A percentile compares a stretch with the other conserved stretches of the same genome.
These are phyloP conservation scores for Oryzaephilus surinamensis DNA, from an alignment of 1,140 invertebrate species.

Conservation along the genomic window DNA sequence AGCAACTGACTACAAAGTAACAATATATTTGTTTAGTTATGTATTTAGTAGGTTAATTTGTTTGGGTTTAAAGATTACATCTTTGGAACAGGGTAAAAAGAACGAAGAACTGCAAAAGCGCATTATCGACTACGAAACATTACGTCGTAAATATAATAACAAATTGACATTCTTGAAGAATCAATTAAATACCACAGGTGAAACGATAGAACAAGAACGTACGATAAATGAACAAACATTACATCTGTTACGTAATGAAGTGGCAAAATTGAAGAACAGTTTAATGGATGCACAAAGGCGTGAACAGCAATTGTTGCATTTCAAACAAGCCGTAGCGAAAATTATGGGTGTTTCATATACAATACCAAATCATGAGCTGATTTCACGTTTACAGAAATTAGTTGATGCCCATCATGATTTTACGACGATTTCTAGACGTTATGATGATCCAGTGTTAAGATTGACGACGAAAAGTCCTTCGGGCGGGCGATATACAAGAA, in stretches of 20 bases:
- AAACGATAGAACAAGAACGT: slow-evolving; percentile 57
- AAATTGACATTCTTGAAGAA: slow-evolving; percentile 62
- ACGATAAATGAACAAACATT: slow-evolving; percentile 58
- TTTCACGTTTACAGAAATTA: slow-evolving; percentile 61
- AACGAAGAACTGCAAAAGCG: slow-evolving; percentile 72
- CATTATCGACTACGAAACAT: slow-evolving; percentile 59
- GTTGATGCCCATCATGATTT: slow-evolving; percentile 68
- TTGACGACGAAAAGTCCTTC: slow-evolving; percentile 42
- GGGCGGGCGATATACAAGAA: slow-evolving; percentile 41
- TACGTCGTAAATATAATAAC: slow-evolving; percentile 55
- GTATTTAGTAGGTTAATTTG: neutral
- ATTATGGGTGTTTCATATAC: slow-evolving; percentile 55
- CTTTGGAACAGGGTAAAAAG: slow-evolving; percentile 68
- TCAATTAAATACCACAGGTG: slow-evolving; percentile 50
- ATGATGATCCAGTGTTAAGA: slow-evolving; percentile 51
- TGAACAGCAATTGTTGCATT: slow-evolving; percentile 62
- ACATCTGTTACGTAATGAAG: slow-evolving; percentile 55
- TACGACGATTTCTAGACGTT: slow-evolving; percentile 58
- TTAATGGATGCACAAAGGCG: slow-evolving; percentile 59
- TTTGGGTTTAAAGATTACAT: slow-evolving; percentile 51
- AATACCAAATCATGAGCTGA: slow-evolving; percentile 65
- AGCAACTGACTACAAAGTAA: slow-evolving; percentile 72
- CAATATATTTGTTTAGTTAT: neutral
- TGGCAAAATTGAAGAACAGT: slow-evolving; percentile 57
- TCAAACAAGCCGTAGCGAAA: slow-evolving; percentile 56